Evolutionary conservation across 2,797 vertebrate genomes (phyloP), one percentile per base, ranked within the genome.

Genomic region (Euthynnus affinis): DNA sequence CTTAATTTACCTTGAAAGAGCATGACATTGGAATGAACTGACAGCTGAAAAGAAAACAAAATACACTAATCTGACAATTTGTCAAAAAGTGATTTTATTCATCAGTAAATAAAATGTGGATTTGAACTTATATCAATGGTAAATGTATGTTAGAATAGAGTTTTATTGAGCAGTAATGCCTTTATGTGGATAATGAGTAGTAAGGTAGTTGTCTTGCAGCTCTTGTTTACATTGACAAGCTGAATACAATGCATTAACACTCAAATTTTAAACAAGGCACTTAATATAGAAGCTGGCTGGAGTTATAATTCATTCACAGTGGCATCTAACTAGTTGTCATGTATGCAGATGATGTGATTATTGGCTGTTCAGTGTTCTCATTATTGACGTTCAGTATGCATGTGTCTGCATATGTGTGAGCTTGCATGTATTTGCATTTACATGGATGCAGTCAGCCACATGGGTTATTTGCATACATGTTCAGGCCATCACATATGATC

Each of bases 141-240:
- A 60, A 81, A 85, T 78, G 49, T 55, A 44, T 55, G 12, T 44
- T 25, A 37, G 34, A 42, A 5, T 34, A 57, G 25, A 20, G n/a
- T 42, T 82, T 72, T 74, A 60, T 82, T 81, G 60, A 76, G 53
- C 34, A 37, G 55, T 64, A 63, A 60, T 84, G 44, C 25, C 58
- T 71, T 83, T 83, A 70, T 72, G 61, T 59, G 32, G 48, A 76
- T 81, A 82, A 86, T 70, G 66, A 78, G 20, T 66, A 65, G 86
- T 83, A 76, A 81, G 55, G 53, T 60, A 5, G 49, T 75, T 76
- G 61, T 63, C 64, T 55, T 32, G 29, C 29, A 5, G 29, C 29
- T 32, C 29, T 32, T 49, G 14, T 40, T 57, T 12, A 60, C 79
- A 62, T 76, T 52, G 25, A 66, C 10, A 49, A 29, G 9, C 12